phyloP scores from a whole-genome alignment of 2,797 vertebrate genomes.

The Clarias pachynema region DNA sequence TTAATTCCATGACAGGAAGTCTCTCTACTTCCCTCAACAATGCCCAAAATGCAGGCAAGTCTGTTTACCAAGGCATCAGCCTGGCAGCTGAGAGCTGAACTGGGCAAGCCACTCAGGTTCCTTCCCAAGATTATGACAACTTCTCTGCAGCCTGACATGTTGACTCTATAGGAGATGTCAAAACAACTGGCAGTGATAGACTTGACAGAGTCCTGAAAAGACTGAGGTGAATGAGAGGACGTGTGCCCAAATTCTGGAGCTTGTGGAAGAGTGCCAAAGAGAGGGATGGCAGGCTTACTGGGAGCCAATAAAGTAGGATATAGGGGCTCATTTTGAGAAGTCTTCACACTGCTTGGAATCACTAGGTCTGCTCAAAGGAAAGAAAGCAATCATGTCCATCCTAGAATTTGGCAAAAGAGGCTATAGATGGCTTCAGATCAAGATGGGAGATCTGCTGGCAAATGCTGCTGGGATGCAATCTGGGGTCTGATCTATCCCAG shows the following conservation, averaged over 20 bases:
- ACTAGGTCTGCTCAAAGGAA: neutral
- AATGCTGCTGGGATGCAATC: conserved; percentile 8
- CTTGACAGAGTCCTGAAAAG: conserved; percentile 1
- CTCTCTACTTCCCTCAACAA: neutral
- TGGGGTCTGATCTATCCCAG: neutral
- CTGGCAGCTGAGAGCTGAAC: neutral
- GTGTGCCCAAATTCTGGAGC: neutral
- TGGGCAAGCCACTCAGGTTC: neutral
- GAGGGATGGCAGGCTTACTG: neutral
- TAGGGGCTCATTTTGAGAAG: neutral
- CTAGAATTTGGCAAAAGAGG: neutral
- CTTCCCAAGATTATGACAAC: neutral
- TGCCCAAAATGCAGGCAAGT: neutral
- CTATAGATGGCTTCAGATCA: neutral
- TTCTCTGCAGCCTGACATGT: neutral
- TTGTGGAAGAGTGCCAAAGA: neutral
- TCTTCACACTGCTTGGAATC: neutral
- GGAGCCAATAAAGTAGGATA: conserved; percentile 12
- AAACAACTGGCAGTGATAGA: neutral
- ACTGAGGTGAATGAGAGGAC: neutral
- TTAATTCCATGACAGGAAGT: neutral
- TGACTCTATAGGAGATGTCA: neutral
- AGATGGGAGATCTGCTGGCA: neutral
- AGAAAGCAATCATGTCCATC: neutral
- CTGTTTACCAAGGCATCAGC: neutral